Evolutionary conservation across 2,113 vertebrate genomes (phyloP).

Genomic region (Oryzias woworae): DNA sequence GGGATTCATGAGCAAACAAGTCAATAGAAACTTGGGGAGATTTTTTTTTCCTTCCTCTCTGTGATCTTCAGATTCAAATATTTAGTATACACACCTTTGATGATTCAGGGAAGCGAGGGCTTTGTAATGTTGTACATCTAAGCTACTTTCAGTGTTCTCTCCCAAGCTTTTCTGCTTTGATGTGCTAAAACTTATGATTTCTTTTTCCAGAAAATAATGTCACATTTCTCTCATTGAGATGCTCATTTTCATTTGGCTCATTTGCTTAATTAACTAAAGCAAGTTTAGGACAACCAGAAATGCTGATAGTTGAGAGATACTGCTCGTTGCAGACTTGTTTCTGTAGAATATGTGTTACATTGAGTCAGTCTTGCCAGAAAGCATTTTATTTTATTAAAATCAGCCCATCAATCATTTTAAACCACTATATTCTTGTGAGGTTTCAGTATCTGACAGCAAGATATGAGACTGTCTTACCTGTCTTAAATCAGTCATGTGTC

Average conservation of each 20-base stretch:
- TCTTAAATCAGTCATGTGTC: neutral
- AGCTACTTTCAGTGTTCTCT: constrained; percentile 13
- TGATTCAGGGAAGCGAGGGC: constrained; percentile 20
- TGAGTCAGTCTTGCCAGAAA: neutral
- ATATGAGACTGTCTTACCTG: neutral
- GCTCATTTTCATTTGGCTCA: constrained; percentile 1
- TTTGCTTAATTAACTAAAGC: constrained; percentile 5
- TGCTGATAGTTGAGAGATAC: constrained; percentile 1
- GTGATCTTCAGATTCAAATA: constrained; percentile 25
- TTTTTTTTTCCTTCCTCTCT: constrained; percentile 3
- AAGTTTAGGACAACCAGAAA: neutral
- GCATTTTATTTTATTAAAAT: constrained; percentile 1
- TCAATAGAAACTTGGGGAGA: constrained; percentile 28
- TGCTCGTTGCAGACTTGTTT: constrained; percentile 3
- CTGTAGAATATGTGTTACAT: constrained; percentile 10
- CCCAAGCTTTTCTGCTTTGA: constrained; percentile 28
- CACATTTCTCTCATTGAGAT: neutral
- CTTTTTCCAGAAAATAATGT: neutral
- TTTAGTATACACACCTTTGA: constrained; percentile 35
- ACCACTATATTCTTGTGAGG: neutral
- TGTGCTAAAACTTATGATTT: neutral
- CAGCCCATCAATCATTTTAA: constrained; percentile 8
- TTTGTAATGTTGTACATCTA: constrained; percentile 28
- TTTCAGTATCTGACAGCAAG: constrained; percentile 11
- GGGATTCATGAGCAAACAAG: constrained; percentile 51